Base-by-base conservation (phyloP, 2,888 invertebrate genomes). In the Limenitis camilla region DNA sequence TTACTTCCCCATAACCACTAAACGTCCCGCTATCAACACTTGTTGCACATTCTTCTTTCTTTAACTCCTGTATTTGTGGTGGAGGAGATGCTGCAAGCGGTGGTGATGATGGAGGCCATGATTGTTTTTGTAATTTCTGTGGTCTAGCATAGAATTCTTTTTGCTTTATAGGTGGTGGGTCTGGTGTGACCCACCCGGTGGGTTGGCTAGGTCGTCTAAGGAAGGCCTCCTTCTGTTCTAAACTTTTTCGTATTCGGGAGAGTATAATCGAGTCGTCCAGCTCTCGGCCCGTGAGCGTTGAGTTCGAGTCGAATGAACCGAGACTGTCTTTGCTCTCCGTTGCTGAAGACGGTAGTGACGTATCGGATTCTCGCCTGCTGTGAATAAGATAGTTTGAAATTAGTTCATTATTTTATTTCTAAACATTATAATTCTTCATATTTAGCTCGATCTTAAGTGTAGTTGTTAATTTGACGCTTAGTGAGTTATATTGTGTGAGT, bases 221-320 rank as follows among this genome's bases (percentile, higher is more conserved):
- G 78, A 96, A 96, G 67, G 96, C 96, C 75, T 96, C 96, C 76
- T 96, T 96, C 72, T 96, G 94, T 72, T 96, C 95, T 68, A 94
- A 92, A 70, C 94, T 95, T 76, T 94, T 94, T 63, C 94, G 90
- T 74, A 95, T 89, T 81, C 94, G 90, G 60, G 91, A 91, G 89
- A 94, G 91, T 67, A 91, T 91, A 42, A 92, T 88, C 53, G 92
- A 92, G 77, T 93, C 93, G 74, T 92, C 92, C 59, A 91, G 87
- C 64, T 91, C 91, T 68, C 90, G 89, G 53, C 91, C 91, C 38
- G 92, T 91, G 47, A 92, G 80, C 44, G 92, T 91, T 49, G 91
- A 91, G 69, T 89, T 89, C 45, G 92, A 92, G 74, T 91, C 92
- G 76, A 89, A 91, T 40, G 92, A 92, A 60, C 90, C 90, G 61